Base-by-base conservation (phyloP, 2,797 vertebrate species). In the Platyrinchus mystaceus region DNA sequence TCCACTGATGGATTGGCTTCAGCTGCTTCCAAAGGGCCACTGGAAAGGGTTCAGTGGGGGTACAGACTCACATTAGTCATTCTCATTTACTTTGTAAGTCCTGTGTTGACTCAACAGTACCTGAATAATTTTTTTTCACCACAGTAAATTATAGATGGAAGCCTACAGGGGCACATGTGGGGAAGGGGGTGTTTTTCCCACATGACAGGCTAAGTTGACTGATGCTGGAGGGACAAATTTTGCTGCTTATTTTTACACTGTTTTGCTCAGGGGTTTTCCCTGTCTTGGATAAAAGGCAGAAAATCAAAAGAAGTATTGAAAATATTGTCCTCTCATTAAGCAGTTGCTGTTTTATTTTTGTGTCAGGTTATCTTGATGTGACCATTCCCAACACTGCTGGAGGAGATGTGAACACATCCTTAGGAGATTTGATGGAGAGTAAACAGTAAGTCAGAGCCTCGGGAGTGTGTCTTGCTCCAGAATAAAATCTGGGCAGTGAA, bases 1-100 rank as follows among this genome's bases (percentile, higher is more conserved):
- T 84, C 74, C 10, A 73, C 89, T 93, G 94, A 95, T 93, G 92
- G 95, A 97, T 93, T 56, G 39, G 75, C 84, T 67, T 92, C 93
- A 88, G 90, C 90, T 92, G 90, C 92, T 82, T 41, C 56, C 77
- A 59, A 30, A 46, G 4, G 39, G 93, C 88, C 85, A 64, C 85
- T 62, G 86, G 22, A 58, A 91, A 50, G 79, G 73, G 87, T 94
- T 94, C 91, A 85, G 87, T 13, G 7, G 79, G 89, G 89, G 43
- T 52, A 24, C 41, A 58, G 84, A 34, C 87, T 81, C 94, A 81
- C 94, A 91, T 95, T 87, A 93, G 89, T 93, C 94, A 93, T 91
- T 79, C 94, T 36, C 93, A 89, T 93, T 68, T 80, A 86, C 70
- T 83, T 82, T 60, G 24, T 76, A 76, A 91, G 76, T 71, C 83